A percentile compares a stretch with the other conserved stretches of the same genome.
phyloP scores from a whole-genome alignment of 2,888 invertebrate genomes.

The Nezara viridula region DNA sequence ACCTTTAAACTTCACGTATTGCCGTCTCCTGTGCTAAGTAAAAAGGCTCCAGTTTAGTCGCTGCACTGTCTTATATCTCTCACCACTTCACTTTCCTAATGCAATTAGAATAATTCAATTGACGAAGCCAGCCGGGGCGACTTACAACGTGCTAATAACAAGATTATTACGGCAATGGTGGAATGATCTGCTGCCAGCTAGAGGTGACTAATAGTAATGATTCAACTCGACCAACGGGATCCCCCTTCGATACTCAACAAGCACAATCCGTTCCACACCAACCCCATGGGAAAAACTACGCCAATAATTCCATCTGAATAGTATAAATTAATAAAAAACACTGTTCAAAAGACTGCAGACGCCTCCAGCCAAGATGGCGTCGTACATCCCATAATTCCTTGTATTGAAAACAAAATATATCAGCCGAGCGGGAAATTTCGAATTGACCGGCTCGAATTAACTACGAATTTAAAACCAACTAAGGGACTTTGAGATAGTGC shows the following conservation, averaged over 20 bases:
- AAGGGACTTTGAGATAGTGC: background rate
- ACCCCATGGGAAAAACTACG: conserved; percentile 63
- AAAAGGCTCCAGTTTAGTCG: conserved; percentile 4
- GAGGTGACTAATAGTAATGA: conserved; percentile 55
- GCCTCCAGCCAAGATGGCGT: conserved; percentile 83
- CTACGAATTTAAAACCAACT: background rate
- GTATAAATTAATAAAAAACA: conserved; percentile 68
- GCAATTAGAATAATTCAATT: conserved; percentile 85
- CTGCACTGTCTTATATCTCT: conserved; percentile 57
- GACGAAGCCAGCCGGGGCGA: conserved; percentile 78
- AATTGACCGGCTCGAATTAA: conserved; percentile 58
- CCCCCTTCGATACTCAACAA: conserved; percentile 57
- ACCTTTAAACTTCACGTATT: conserved; percentile 60
- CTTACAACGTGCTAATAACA: conserved; percentile 59
- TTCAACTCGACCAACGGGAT: conserved; percentile 61
- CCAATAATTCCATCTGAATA: conserved; percentile 69
- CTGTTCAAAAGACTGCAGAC: conserved; percentile 77
- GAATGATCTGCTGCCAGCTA: conserved; percentile 60
- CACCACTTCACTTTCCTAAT: conserved; percentile 70
- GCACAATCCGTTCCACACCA: conserved; percentile 57
- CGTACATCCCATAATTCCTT: conserved; percentile 65
- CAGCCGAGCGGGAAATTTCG: conserved; percentile 59
- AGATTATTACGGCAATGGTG: conserved; percentile 67
- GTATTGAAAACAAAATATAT: conserved; percentile 64
- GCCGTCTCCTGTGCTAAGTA: conserved; percentile 31